Base-by-base conservation (phyloP, 2,113 vertebrate genomes). In the Neomonachus schauinslandi region DNA sequence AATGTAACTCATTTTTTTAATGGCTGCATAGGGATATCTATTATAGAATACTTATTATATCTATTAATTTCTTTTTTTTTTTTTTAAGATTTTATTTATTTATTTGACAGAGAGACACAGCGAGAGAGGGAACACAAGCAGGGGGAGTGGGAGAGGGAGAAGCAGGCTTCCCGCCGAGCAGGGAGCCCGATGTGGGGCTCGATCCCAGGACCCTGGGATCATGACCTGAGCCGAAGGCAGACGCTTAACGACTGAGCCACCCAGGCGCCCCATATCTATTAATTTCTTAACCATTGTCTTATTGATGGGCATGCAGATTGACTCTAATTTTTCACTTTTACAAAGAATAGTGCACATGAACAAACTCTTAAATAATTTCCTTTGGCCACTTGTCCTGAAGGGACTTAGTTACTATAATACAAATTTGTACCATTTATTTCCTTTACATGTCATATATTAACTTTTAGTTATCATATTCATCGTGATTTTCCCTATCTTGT, bases 1-100 rank as follows among this genome's bases (percentile, higher is more conserved):
- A 59, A n/a, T 83, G 36, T 92, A 82, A 82, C 13, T 18, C 31
- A 94, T 59, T 81, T 94, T 93, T 94, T 42, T 36, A 89, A 89
- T 16, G 51, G 36, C 21, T 94, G 18, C n/a, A 71, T 51, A 28
- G 51, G 67, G 89, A 59, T 71, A 49, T 21, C 31, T 79, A 49
- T 88, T 87, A 67, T 67, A 67, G 63, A 67, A 57, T 74, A 26
- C 26, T 74, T 46, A 46, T 46, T 74, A 15, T 46, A 77, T 49
- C 26, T 77, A 18, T 49, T 49, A 57, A 94, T 63, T 76, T 14
- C 86, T 92, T 92, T 39, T 39, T 36, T 36, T 36, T 36, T 39
- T 39, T 39, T 39, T 39, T 4, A 39, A 39, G 39, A 39, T 39
- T 39, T 39, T 39, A 39, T 39, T 39, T 39, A 39, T 39, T 39